Base-by-base conservation (phyloP, 2,797 vertebrate genomes). In the Naso thynnoides region DNA sequence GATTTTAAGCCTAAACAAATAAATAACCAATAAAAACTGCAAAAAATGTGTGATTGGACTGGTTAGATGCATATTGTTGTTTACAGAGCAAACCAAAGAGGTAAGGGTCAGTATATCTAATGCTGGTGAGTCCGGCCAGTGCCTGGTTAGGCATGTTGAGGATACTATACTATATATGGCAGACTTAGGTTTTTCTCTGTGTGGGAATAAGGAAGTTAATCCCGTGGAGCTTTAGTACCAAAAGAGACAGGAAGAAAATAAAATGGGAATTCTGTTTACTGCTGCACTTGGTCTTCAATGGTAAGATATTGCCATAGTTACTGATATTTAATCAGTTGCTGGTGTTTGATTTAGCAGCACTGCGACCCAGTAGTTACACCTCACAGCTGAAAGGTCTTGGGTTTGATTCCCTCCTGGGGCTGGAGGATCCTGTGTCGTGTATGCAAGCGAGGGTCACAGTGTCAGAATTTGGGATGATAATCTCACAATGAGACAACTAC, bases 1-100 rank as follows among this genome's bases (percentile, higher is more conserved):
- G n/a, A n/a, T n/a, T n/a, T n/a, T n/a, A n/a, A n/a, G n/a, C n/a
- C n/a, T n/a, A n/a, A n/a, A n/a, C n/a, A n/a, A n/a, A n/a, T 57
- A 26, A 16, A 70, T 61, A 59, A 23, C n/a, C n/a, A n/a, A n/a
- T n/a, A n/a, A n/a, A n/a, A n/a, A n/a, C 53, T 47, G 14, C 44
- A 41, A 19, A 42, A 38, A 38, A 23, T 1, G 42, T 19, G 10
- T 14, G 16, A 16, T 36, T 14, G 18, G 9, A 52, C 44, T 55
- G 50, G 56, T 61, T 36, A 62, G 38, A 15, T 8, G 15, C 15
- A 33, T 48, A 18, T 42, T 56, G 26, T 19, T 23, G 49, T 47
- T 53, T 70, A 27, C 39, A 36, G 3, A 36, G 33, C 33, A 36
- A 9, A 9, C 13, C 33, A 24, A 57, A 70, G 10, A 18, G 54